Percentiles rank a stretch among this genome's conserved stretches.
Evolutionary conservation across 2,888 invertebrate genomes (phyloP).

Genomic region (Dolichopus griseipennis): DNA sequence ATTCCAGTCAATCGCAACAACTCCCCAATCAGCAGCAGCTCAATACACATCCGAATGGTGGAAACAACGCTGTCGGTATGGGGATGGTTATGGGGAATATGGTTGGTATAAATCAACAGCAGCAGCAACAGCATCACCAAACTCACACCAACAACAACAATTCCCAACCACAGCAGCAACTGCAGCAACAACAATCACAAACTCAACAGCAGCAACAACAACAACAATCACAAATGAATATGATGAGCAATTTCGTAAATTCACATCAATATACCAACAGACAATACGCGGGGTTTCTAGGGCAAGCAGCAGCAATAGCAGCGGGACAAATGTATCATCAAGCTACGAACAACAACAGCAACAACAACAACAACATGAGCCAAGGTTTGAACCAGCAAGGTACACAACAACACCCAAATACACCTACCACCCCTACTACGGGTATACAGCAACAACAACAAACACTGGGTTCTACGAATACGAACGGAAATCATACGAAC

Average conservation of each 20-base stretch:
- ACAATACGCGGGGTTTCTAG: slow-evolving; percentile 59
- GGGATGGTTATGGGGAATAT: slow-evolving; percentile 24
- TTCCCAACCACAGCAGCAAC: slow-evolving; percentile 31
- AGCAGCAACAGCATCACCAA: slow-evolving; percentile 24
- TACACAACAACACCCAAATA: slow-evolving; percentile 37
- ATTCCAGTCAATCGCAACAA: slow-evolving; percentile 12
- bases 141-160: slow-evolving; percentile 10
- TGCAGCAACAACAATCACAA: slow-evolving; percentile 28
- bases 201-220: slow-evolving; percentile 30
- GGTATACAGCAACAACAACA: slow-evolving; percentile 26
- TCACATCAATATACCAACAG: slow-evolving; percentile 47
- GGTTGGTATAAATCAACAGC: slow-evolving; percentile 23
- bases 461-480: slow-evolving; percentile 22
- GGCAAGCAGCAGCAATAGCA: slow-evolving; percentile 40
- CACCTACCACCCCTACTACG: slow-evolving; percentile 38
- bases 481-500: slow-evolving; percentile 25
- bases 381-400: slow-evolving; percentile 46
- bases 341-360: slow-evolving; percentile 38
- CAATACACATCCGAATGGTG: slow-evolving; percentile 27
- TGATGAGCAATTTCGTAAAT: slow-evolving; percentile 45
- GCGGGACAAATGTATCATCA: slow-evolving; percentile 25
- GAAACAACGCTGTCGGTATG: slow-evolving; percentile 25
- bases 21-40: slow-evolving; percentile 20
- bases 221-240: slow-evolving; percentile 28
- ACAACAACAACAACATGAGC: slow-evolving; percentile 30